Evolutionary conservation across 2,888 invertebrate genomes (phyloP).

Genomic region (Heteromyza rotundicornis): DNA sequence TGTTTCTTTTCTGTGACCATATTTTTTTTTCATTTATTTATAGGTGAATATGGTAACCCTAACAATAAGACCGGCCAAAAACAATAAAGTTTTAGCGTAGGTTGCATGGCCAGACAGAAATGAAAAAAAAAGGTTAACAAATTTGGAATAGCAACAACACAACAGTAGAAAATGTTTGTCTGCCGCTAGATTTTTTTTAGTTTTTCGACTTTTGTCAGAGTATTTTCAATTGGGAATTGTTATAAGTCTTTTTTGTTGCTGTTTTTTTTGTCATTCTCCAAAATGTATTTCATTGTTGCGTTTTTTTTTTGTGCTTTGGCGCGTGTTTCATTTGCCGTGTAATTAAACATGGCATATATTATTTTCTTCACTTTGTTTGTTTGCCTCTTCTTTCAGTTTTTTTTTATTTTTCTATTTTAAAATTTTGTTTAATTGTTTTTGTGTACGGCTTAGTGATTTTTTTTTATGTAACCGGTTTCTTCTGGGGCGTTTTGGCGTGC

Average conservation of each 20-base stretch:
- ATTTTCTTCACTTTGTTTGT: not conserved
- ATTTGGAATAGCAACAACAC: too few relatives aligned
- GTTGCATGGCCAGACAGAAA: too few relatives aligned
- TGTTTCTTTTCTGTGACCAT: not conserved
- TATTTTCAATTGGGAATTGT: too few relatives aligned
- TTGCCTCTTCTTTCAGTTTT: not conserved
- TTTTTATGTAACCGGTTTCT: not conserved
- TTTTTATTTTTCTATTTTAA: not conserved
- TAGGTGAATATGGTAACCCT: too few relatives aligned
- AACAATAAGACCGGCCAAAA: too few relatives aligned
- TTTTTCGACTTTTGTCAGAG: too few relatives aligned
- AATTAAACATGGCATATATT: not conserved
- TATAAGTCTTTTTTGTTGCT: not conserved
- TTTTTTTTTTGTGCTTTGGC: not conserved
- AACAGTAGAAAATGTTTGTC: too few relatives aligned
- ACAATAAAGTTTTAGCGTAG: too few relatives aligned
- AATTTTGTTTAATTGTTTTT: not conserved
- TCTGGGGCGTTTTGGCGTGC: not conserved
- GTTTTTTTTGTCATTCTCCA: conserved; percentile 4
- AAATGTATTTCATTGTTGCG: not conserved
- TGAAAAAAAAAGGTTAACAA: too few relatives aligned
- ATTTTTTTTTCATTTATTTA: conserved; percentile 1
- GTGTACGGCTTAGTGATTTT: not conserved
- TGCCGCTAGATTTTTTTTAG: too few relatives aligned
- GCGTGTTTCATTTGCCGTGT: conserved; percentile 8